A percentile compares a stretch with the other conserved stretches of the same genome.
These are phyloP conservation scores for Muntiacus reevesi DNA, from an alignment of 2,113 vertebrate species.

Conservation along the genomic window DNA sequence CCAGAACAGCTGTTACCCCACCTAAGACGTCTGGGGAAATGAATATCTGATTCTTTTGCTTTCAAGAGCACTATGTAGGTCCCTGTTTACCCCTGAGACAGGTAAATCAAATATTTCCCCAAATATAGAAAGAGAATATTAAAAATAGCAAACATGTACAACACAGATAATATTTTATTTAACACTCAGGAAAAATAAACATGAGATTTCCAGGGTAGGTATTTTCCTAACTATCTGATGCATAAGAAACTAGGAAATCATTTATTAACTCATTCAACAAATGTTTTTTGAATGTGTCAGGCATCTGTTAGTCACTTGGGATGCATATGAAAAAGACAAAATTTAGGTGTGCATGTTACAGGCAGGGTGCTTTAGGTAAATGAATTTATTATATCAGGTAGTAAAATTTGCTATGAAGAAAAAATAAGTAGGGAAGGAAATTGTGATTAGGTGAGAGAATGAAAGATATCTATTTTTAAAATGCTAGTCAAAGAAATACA, in stretches of 20 bases:
- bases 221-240: not conserved
- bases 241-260: not conserved
- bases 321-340: not conserved
- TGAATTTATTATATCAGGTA: not conserved
- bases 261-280: not conserved
- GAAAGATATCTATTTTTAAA: not conserved
- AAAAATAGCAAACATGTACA: not conserved
- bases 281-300: not conserved
- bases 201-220: not conserved
- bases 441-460: not conserved
- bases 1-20: not conserved
- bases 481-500: not conserved
- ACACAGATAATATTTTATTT: not conserved
- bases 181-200: not conserved
- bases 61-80: not conserved
- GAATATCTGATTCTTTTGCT: not conserved
- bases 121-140: not conserved
- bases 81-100: not conserved
- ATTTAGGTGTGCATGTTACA: not conserved
- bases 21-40: not conserved
- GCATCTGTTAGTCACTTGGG: not conserved
- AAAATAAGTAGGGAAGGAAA: not conserved
- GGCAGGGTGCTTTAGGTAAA: not conserved
- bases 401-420: not conserved
- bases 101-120: not conserved